Base-by-base conservation (phyloP, 1,140 invertebrate species). In the Penaeus chinensis region DNA sequence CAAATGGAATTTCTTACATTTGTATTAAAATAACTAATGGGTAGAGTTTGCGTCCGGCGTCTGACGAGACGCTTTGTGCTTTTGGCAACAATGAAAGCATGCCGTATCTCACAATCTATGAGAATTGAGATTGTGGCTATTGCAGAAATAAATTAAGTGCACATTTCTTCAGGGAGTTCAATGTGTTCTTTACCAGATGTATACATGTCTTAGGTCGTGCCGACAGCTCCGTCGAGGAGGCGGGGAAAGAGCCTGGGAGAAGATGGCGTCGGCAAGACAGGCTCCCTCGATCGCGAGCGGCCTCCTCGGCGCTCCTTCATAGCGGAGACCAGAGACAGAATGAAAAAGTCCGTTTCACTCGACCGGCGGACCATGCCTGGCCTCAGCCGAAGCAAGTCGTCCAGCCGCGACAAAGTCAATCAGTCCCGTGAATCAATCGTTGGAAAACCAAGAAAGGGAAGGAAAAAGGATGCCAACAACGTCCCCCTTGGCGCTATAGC, bases 261-360 rank as follows among this genome's bases (percentile, higher is more conserved):
- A 5, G 81, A 69, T 19, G 20, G 10, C 11, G 7, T 69, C 62
- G 10, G 27, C 10, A 82, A 82, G 81, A 82, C 81, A 2, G 42
- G 81, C 18, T 82, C 81, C 18, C 81, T 82, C 18, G 81, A 82
- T 5, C 81, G 81, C 18, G 81, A 65, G 18, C 47, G 62, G 20
- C 81, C 63, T 11, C 62, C 32, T 19, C 81, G 81, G 10, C 81
- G 81, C 18, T 82, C 81, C 32, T 69, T 82, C 19, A 69, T 82
- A 37, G 81, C 81, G 10, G 81, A 82, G 24, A 82, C 81, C 18
- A 82, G 47, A 54, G 81, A 82, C 2, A 71, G 37, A 42, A 65
- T 82, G 81, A 82, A 82, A n/a, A 82, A 82, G 65, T 65, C 63
- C 65, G 47, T 82, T 62, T 82, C 81, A 0, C 63, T 82, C 24